Conservation (phyloP, 2,113 vertebrate species). For the Scomber japonicus region DNA sequence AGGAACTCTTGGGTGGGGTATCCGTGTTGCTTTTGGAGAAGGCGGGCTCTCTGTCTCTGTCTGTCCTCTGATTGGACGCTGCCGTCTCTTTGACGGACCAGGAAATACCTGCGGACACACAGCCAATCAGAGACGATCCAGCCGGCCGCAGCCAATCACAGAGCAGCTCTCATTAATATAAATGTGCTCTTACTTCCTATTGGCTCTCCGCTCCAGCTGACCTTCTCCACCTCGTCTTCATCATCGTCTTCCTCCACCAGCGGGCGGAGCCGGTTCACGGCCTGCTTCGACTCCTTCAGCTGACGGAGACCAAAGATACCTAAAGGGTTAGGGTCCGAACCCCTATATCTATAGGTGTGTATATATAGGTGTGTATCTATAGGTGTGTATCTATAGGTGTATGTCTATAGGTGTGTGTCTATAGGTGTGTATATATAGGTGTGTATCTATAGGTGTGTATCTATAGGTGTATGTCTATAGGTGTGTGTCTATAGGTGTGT, state of each 20-base stretch:
- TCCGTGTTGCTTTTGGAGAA: slow-evolving; percentile 85
- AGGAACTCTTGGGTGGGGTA: slow-evolving; percentile 85
- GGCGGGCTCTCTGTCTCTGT: slow-evolving; percentile 66
- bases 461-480: no score
- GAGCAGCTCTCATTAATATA: neutral
- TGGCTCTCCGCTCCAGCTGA: slow-evolving; percentile 97
- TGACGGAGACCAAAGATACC: slow-evolving; percentile 54
- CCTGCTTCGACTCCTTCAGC: slow-evolving; percentile 93
- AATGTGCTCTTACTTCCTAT: slow-evolving; percentile 90
- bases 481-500: no score
- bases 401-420: no score
- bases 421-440: no score
- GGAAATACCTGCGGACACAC: slow-evolving; percentile 88
- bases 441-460: no score
- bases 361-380: no score
- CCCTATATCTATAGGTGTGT: no score
- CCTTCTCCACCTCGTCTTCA: slow-evolving; percentile 89
- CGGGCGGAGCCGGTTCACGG: slow-evolving; percentile 92
- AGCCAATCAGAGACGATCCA: neutral
- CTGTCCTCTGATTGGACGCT: slow-evolving; percentile 85
- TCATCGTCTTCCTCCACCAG: slow-evolving; percentile 91
- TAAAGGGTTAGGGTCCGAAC: no score
- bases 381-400: no score
- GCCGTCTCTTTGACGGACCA: slow-evolving; percentile 96
- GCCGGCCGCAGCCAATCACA: slow-evolving; percentile 40